A percentile compares a stretch with the other conserved stretches of the same genome.
These are phyloP conservation scores for Lytechinus pictus DNA, from an alignment of 35 echinoderm and acorn worm species.

Conservation along the genomic window DNA sequence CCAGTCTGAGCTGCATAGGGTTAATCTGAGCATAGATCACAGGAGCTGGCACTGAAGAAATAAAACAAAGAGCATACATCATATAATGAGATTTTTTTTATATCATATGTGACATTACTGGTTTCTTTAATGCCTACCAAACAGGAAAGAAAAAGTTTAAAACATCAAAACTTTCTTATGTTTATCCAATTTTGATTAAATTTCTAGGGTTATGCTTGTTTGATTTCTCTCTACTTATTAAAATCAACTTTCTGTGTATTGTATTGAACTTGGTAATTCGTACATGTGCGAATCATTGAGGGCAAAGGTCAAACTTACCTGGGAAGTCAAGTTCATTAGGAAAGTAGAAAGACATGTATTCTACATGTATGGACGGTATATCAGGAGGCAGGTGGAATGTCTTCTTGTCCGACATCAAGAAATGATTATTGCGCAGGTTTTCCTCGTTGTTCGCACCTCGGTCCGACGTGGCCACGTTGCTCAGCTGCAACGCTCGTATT, in stretches of 20 bases:
- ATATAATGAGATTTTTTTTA: no score
- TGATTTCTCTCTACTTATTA: no score
- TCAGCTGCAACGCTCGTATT: constrained; percentile 68
- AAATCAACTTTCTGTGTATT: no score
- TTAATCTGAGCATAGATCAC: constrained; percentile 86
- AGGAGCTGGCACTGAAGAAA: constrained; percentile 78
- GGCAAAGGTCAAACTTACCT: constrained; percentile 53
- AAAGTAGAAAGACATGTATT: constrained; percentile 97
- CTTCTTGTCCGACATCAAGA: constrained; percentile 91
- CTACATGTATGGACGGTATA: constrained; percentile 90
- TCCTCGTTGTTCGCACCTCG: constrained; percentile 48
- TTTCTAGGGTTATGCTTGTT: not conserved
- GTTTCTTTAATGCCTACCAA: no score
- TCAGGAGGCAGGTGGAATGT: constrained; percentile 82
- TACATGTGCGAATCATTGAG: not conserved
- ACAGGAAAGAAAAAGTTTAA: no score
- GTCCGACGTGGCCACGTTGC: constrained; percentile 47
- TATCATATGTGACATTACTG: no score
- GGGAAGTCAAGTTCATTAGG: constrained; percentile 95
- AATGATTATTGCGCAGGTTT: constrained; percentile 47
- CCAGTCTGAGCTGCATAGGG: constrained; percentile 83
- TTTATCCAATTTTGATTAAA: not conserved
- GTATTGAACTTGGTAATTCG: no score
- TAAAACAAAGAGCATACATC: not conserved
- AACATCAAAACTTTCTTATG: no score